Base-by-base conservation (phyloP, 2,888 invertebrate species). In the Lapara coniferarum region DNA sequence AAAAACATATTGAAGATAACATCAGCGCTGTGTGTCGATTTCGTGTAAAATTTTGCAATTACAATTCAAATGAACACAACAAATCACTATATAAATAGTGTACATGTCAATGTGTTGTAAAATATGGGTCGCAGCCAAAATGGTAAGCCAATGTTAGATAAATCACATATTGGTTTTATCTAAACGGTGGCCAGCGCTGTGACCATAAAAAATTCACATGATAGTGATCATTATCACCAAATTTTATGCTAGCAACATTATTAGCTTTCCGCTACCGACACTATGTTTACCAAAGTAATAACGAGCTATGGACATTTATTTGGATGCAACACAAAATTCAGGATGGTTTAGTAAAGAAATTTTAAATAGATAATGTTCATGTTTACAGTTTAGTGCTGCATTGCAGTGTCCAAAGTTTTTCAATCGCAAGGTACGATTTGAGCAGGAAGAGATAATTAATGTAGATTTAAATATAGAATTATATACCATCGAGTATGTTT, bases 101-200 rank as follows among this genome's bases (percentile, higher is more conserved):
- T 46, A 1, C 16, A 46, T 16, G 16, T n/a, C 3, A 12, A n/a
- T 16, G n/a, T 12, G 46, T 16, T 49, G 16, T 59, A 49, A 46
- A 46, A 63, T 46, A 46, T 63, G 10, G 19, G 16, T 10, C 16
- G 5, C 16, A 46, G 59, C 59, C 59, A 63, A 63, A 63, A 46
- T 46, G 59, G 59, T 63, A 46, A 63, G 46, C 59, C 59, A 49
- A 10, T 63, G n/a, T 63, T 46, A 63, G 19, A 63, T 63, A 63
- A 63, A 63, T 63, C 46, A 63, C 59, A 19, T 46, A 46, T 63
- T 49, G 59, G 46, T 46, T 63, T 46, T 19, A 63, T 46, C 59
- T 49, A 63, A 63, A 12, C 59, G 30, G 57, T 30, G 46, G 59
- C 44, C 19, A 46, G 57, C 13, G 59, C 10, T 19, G 0, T 19